Percentiles rank a stretch among this genome's conserved stretches.
Evolutionary conservation across 2,888 invertebrate species (phyloP).

Genomic region (Dinocampus coccinellae): DNA sequence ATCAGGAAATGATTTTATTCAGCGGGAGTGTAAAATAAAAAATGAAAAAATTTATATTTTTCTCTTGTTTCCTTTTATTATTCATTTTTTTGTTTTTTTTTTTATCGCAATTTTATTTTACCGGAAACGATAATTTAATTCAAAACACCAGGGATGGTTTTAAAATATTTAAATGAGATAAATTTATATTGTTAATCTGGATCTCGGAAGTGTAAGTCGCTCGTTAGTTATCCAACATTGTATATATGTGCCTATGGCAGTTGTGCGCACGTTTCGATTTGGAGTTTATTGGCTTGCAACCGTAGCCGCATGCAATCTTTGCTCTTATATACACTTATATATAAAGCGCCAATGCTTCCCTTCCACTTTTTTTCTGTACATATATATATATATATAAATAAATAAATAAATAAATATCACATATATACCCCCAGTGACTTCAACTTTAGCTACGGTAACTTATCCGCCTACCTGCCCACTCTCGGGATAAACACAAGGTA

Average conservation of each 20-base stretch:
- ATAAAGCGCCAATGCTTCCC: neutral
- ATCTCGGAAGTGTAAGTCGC: conserved; percentile 11
- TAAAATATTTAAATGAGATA: conserved; percentile 1
- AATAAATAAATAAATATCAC: conserved; percentile 6
- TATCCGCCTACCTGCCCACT: conserved; percentile 36
- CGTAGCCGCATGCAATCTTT: neutral
- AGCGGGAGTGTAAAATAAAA: too few species aligned
- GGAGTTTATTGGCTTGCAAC: conserved; percentile 34
- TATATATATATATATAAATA: neutral
- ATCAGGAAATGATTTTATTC: too few species aligned
- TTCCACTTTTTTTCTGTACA: neutral
- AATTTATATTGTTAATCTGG: conserved; percentile 16
- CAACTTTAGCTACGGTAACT: conserved; percentile 35
- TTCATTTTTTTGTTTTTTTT: too few species aligned
- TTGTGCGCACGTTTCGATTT: conserved; percentile 28
- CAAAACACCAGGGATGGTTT: neutral
- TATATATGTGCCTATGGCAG: neutral
- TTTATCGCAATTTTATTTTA: conserved; percentile 13
- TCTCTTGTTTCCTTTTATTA: too few species aligned
- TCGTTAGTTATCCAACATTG: conserved; percentile 31
- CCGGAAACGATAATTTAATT: neutral
- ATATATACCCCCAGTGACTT: conserved; percentile 1
- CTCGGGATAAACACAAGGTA: conserved; percentile 17
- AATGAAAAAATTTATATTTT: too few species aligned
- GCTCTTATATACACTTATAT: neutral